Evolutionary conservation across 1,140 invertebrate species (phyloP).

Genomic region (Drosophila aff.): DNA sequence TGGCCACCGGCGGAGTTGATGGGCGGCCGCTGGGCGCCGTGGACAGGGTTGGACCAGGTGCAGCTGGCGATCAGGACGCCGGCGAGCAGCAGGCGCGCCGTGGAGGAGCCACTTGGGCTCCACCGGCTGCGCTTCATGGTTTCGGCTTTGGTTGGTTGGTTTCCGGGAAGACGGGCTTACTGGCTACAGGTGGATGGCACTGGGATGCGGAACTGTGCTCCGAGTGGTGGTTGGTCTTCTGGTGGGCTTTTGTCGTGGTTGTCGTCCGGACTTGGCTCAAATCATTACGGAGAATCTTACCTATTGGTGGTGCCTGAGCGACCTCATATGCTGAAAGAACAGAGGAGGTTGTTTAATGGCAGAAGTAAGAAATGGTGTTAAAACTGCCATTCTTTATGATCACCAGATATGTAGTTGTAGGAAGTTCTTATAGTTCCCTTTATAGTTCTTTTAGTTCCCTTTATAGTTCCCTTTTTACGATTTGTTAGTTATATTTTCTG

Average conservation of each 20-base stretch:
- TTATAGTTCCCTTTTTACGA: neutral
- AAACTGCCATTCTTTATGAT: neutral
- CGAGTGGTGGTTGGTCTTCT: constrained; percentile 19
- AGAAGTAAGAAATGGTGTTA: too few species aligned
- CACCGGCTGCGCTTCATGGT: constrained; percentile 75
- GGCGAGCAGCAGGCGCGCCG: constrained; percentile 55
- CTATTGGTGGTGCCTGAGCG: constrained; percentile 55
- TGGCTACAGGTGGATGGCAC: constrained; percentile 33
- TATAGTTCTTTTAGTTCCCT: neutral
- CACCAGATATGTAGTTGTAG: neutral
- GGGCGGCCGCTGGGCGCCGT: constrained; percentile 50
- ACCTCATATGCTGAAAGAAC: constrained; percentile 66
- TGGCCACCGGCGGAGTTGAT: constrained; percentile 70
- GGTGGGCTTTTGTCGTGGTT: constrained; percentile 25
- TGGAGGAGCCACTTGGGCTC: constrained; percentile 66
- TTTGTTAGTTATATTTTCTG: neutral
- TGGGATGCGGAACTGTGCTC: constrained; percentile 16
- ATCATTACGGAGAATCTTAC: constrained; percentile 54
- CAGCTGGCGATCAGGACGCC: constrained; percentile 57
- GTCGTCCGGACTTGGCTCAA: constrained; percentile 38
- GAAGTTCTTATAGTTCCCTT: neutral
- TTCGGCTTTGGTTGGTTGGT: constrained; percentile 15
- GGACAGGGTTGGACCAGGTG: constrained; percentile 23
- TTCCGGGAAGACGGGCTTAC: constrained; percentile 13
- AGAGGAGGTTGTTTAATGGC: too few species aligned